phyloP scores from a whole-genome alignment of 2,113 vertebrate genomes.

The Nerophis lumbriciformis region DNA sequence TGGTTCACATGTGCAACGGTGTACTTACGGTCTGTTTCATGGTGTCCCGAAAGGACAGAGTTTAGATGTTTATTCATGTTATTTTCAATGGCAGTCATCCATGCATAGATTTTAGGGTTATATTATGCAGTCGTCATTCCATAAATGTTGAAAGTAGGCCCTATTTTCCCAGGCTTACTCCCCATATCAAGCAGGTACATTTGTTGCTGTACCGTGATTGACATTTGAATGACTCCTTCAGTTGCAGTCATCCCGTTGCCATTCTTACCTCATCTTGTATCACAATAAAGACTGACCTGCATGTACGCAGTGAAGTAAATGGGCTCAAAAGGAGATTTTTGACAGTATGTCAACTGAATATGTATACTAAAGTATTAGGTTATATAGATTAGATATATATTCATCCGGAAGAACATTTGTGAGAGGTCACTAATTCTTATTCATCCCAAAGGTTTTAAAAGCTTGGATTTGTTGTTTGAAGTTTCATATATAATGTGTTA shows the following conservation, averaged over 20 bases:
- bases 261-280: conserved; percentile 40
- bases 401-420: no score
- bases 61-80: conserved; percentile 3
- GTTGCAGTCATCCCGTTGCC: not conserved
- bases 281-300: conserved; percentile 1
- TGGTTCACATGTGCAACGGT: conserved; percentile 13
- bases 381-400: no score
- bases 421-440: no score
- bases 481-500: no score
- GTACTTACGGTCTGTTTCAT: conserved; percentile 25
- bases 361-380: no score
- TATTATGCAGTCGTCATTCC: conserved; percentile 53
- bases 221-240: conserved; percentile 16
- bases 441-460: not conserved
- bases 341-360: conserved; percentile 9
- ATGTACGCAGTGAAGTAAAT: not conserved
- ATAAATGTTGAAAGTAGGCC: conserved; percentile 13
- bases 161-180: conserved; percentile 9
- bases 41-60: conserved; percentile 28
- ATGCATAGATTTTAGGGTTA: conserved; percentile 22
- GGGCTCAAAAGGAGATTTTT: not conserved
- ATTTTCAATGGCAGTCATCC: conserved; percentile 30
- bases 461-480: not conserved
- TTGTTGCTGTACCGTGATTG: conserved; percentile 7
- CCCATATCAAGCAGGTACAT: not conserved